Base-by-base conservation (phyloP, 2,113 vertebrate species). In the Zootoca vivipara region DNA sequence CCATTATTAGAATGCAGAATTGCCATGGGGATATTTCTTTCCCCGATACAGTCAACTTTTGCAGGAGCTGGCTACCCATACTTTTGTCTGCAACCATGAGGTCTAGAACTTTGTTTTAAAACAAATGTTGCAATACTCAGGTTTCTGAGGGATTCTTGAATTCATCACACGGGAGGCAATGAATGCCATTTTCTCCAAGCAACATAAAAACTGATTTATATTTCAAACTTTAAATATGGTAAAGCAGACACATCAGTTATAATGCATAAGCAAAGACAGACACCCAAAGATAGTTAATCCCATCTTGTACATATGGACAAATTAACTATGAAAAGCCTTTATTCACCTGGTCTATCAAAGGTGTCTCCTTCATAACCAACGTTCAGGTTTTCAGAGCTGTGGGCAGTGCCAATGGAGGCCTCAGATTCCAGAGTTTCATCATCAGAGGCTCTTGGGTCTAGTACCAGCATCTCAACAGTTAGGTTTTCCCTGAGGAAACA, bases 351-450 rank as follows among this genome's bases (percentile, higher is more conserved):
- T 89, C 97, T 97, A 93, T 98, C 98, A 0, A 97, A 98, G 87
- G 96, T n/a, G 46, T 97, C 96, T 92, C 97, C 98, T 95, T 99
- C 98, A 0, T 97, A 98, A 86, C 99, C 98, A 46, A 98, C 92
- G 46, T 98, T 98, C 80, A 99, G 91, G 96, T 99, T 99, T 93
- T 99, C 99, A 0, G 98, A 99, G 96, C 98, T 99, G 95, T 99
- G 98, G 0, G 98, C 98, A 0, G 99, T 99, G 77, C 99, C 99
- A 0, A 99, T 98, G 52, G 99, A 99, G 12, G 99, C 98, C 95
- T 99, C 99, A 0, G 99, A 99, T 94, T 99, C 99, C 0, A 99
- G 97, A 1, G 99, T 99, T 96, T 99, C 99, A 0, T 99, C 99
- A 15, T 99, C 99, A 0, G 99, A 99, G 16, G 98, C 99, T 0